Evolutionary conservation across 1,140 invertebrate species (phyloP), one percentile per base, ranked within the genome.

Genomic region (Neuroterus valhalla): DNA sequence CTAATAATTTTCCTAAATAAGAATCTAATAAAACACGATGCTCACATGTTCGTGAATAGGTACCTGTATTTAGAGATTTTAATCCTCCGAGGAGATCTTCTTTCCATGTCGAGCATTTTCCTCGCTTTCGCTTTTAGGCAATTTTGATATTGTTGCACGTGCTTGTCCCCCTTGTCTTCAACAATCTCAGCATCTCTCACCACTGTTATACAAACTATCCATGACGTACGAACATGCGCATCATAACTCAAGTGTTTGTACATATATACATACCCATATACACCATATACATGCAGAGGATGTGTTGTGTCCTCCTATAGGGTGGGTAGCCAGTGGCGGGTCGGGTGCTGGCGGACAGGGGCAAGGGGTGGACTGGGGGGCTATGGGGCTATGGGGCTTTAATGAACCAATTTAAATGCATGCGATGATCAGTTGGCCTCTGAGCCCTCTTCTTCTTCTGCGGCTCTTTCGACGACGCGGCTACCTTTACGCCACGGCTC

Each of bases 331-430:
- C 84, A 79, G 81, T 85, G 82, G 82, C 81, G 82, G 82, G 78
- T 84, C 75, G 83, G 83, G 80, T 80, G 77, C 74, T 73, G 77
- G 75, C 75, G 71, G 79, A 77, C 80, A 78, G 80, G 76, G 80
- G 67, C 66, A 74, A 67, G 68, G 69, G 75, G 79, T 76, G 79
- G 78, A 74, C 72, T 38, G 82, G 81, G 82, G 75, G 78, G 80
- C 19, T 76, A 80, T 78, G 81, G 80, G 81, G n/a, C n/a, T n/a
- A 78, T 82, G 86, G 84, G 83, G 86, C 85, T 89, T 89, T 90
- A 90, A 90, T 90, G 89, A 90, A 89, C 89, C 89, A 90, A 90
- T 90, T 90, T 90, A 90, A 89, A 90, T 90, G 89, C 89, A 90
- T 89, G 85, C 89, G 89, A 90, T 90, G 88, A 90, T 90, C 89